Percentiles rank a stretch among this genome's conserved stretches.
Evolutionary conservation across 2,113 vertebrate species (phyloP).

Genomic region (Recurvirostra avosetta): DNA sequence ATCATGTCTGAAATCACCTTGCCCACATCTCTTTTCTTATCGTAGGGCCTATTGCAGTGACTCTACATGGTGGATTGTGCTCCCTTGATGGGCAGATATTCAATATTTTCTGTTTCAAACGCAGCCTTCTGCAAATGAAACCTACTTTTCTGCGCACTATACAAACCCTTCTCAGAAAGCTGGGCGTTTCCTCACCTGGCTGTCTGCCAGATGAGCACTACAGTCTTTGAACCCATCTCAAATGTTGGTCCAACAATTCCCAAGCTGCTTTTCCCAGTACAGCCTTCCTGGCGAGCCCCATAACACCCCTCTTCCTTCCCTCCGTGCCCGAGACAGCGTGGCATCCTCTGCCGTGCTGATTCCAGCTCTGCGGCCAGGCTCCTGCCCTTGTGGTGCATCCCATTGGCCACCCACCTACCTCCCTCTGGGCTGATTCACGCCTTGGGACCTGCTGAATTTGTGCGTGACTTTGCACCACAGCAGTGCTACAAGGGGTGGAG

Average conservation of each 20-base stretch:
- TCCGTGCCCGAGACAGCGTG: accelerated
- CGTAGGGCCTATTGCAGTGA: background rate
- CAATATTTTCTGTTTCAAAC: background rate
- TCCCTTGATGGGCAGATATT: background rate
- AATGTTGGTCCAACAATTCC: background rate
- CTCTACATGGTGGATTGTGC: background rate
- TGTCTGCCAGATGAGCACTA: background rate
- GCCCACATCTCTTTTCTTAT: background rate
- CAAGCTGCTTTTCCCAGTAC: background rate
- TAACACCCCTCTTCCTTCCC: background rate
- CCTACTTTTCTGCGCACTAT: background rate
- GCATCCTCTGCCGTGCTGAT: background rate
- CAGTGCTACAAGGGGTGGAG: accelerated
- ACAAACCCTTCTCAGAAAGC: background rate
- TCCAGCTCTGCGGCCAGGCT: background rate
- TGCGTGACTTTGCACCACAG: background rate
- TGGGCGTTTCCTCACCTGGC: background rate
- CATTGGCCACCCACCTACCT: background rate
- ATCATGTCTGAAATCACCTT: background rate
- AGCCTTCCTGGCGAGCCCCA: accelerated
- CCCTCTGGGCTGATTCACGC: background rate
- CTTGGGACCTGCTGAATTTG: background rate
- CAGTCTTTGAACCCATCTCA: background rate
- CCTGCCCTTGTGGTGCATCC: background rate
- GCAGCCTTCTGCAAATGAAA: background rate